phyloP scores from a whole-genome alignment of 1,140 invertebrate species.

The Telenomus remus region DNA sequence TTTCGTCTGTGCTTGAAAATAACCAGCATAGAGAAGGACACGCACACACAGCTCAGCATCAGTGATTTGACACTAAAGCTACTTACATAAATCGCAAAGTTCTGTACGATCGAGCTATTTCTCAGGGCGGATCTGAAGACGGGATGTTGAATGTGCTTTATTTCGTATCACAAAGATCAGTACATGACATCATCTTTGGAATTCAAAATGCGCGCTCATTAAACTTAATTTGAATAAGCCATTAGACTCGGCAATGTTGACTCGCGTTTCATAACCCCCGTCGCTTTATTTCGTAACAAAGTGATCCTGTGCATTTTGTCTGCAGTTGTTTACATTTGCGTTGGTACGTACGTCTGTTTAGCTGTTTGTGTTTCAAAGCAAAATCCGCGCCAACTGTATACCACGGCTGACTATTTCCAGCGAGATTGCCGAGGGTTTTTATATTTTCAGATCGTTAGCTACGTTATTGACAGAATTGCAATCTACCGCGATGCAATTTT shows the following conservation, averaged over 20 bases:
- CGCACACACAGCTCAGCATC: slow-evolving; percentile 3
- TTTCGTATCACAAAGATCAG: slow-evolving; percentile 13
- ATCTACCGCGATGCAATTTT: slow-evolving; percentile 58
- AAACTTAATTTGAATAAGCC: slow-evolving; percentile 37
- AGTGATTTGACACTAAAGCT: slow-evolving; percentile 24
- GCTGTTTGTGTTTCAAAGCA: slow-evolving; percentile 1
- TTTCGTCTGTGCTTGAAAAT: background rate
- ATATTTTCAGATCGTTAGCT: slow-evolving; percentile 50
- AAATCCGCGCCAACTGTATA: slow-evolving; percentile 28
- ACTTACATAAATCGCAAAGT: slow-evolving; percentile 10
- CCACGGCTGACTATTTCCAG: slow-evolving; percentile 21
- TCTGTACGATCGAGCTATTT: slow-evolving; percentile 8
- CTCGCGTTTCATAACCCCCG: slow-evolving; percentile 28
- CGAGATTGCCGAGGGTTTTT: slow-evolving; percentile 41
- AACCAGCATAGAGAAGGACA: slow-evolving; percentile 34
- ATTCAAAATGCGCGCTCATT: slow-evolving; percentile 26
- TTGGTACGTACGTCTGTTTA: background rate
- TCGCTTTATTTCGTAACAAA: slow-evolving; percentile 36
- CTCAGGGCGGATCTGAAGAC: slow-evolving; percentile 5
- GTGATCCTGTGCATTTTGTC: slow-evolving; percentile 18
- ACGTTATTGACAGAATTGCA: slow-evolving; percentile 57
- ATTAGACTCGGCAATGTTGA: slow-evolving; percentile 21
- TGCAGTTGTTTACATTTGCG: slow-evolving; percentile 1
- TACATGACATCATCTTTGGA: slow-evolving; percentile 13
- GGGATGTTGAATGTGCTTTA: background rate